Evolutionary conservation across 1,140 invertebrate genomes (phyloP).

Genomic region (Drosophila pachea): DNA sequence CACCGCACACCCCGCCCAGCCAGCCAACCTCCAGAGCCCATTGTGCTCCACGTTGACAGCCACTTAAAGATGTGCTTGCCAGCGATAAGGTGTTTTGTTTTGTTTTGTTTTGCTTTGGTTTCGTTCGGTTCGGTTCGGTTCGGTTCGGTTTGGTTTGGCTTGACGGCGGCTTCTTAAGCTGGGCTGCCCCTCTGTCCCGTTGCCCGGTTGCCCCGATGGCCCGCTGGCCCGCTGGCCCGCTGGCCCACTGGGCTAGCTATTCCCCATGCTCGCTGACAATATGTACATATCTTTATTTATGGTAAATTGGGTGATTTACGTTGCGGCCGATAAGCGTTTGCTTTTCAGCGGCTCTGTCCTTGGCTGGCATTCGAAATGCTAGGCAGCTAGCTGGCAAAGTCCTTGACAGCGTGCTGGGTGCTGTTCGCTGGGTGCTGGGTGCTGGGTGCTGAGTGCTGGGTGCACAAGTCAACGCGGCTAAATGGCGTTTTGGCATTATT

Average conservation of each 20-base stretch:
- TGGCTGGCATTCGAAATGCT: neutral
- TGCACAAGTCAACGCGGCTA: constrained; percentile 52
- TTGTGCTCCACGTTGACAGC: constrained; percentile 62
- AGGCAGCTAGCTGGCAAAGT: too few species aligned
- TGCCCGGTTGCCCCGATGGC: constrained; percentile 1
- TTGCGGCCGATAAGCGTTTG: constrained; percentile 74
- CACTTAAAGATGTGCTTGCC: constrained; percentile 73
- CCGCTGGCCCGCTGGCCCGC: neutral
- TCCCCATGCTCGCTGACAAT: constrained; percentile 55
- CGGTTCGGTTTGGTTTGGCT: too few species aligned
- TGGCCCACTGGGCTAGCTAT: neutral
- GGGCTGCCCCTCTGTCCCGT: neutral
- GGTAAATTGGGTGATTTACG: constrained; percentile 78
- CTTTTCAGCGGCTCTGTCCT: constrained; percentile 61
- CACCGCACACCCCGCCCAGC: neutral
- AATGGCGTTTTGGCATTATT: constrained; percentile 54
- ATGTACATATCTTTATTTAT: constrained; percentile 78
- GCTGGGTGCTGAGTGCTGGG: constrained; percentile 16
- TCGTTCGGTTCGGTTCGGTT: neutral
- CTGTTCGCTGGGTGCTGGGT: constrained; percentile 53
- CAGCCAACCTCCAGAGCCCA: neutral
- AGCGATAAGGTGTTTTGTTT: constrained; percentile 76
- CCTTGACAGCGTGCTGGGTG: neutral
- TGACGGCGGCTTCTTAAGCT: constrained; percentile 27
- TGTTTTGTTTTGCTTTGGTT: constrained; percentile 42